phyloP scores from a whole-genome alignment of 2,888 invertebrate genomes.

The Drosophila borborema region DNA sequence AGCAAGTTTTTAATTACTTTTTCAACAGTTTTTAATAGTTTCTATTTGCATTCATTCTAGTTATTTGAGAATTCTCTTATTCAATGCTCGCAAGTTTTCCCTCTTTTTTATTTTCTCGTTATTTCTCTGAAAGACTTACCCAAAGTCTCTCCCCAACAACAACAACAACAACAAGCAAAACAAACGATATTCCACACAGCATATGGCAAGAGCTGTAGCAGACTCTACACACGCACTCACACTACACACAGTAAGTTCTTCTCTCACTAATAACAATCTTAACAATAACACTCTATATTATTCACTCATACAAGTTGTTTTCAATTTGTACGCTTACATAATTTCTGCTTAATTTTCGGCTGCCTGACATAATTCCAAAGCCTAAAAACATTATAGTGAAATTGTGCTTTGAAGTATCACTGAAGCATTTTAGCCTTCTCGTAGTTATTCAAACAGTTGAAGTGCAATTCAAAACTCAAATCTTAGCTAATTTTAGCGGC shows the following conservation, averaged over 20 bases:
- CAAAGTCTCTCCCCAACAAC: slow-evolving; percentile 19
- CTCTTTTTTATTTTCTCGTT: background rate
- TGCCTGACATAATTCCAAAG: background rate
- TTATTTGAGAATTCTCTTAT: background rate
- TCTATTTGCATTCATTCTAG: background rate
- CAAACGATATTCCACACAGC: slow-evolving; percentile 11
- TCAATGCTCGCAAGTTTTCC: background rate
- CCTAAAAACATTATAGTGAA: slow-evolving; percentile 3
- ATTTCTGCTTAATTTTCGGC: slow-evolving; percentile 9
- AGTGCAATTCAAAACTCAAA: slow-evolving; percentile 51
- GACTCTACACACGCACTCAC: slow-evolving; percentile 20
- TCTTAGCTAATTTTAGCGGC: slow-evolving; percentile 25
- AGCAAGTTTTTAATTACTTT: slow-evolving; percentile 12
- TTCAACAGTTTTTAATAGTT: background rate
- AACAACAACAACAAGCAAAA: slow-evolving; percentile 16
- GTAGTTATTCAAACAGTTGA: slow-evolving; percentile 38
- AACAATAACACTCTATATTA: background rate
- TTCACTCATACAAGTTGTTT: background rate
- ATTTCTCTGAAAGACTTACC: slow-evolving; percentile 19
- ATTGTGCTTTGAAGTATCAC: background rate
- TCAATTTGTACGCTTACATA: background rate
- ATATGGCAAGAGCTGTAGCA: slow-evolving; percentile 30
- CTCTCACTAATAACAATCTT: slow-evolving; percentile 7
- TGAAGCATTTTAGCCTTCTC: slow-evolving; percentile 18
- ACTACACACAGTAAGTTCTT: slow-evolving; percentile 42